phyloP scores from a whole-genome alignment of 2,113 vertebrate genomes.

The Charadrius vociferus region DNA sequence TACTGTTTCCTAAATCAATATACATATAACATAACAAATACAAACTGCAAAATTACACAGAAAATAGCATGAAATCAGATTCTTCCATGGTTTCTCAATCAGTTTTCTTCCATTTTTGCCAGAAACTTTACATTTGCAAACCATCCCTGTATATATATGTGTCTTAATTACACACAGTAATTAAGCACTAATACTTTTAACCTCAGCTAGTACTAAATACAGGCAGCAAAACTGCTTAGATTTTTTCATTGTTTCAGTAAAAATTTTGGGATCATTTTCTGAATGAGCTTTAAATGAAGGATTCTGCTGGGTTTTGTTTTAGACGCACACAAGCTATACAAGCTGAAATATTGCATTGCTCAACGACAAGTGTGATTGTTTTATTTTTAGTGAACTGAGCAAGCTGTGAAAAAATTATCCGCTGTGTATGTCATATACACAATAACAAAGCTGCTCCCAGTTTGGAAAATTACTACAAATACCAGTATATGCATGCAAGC shows the following conservation, averaged over 20 bases:
- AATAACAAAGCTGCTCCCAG: background rate
- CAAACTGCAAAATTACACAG: background rate
- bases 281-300: background rate
- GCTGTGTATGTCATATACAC: background rate
- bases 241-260: background rate
- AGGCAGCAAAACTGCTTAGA: background rate
- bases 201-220: background rate
- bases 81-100: background rate
- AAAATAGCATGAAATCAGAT: background rate
- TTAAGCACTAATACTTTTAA: background rate
- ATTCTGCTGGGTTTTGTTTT: background rate
- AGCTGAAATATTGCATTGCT: background rate
- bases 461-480: background rate
- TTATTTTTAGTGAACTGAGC: background rate
- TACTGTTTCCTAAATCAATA: background rate
- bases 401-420: background rate
- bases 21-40: background rate
- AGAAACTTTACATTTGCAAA: background rate
- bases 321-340: background rate
- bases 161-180: background rate
- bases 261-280: background rate
- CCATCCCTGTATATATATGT: accelerated
- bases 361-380: background rate
- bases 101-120: background rate
- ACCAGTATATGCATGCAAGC: background rate